Base-by-base conservation (phyloP, 2,113 vertebrate genomes). In the Hassar affinis region DNA sequence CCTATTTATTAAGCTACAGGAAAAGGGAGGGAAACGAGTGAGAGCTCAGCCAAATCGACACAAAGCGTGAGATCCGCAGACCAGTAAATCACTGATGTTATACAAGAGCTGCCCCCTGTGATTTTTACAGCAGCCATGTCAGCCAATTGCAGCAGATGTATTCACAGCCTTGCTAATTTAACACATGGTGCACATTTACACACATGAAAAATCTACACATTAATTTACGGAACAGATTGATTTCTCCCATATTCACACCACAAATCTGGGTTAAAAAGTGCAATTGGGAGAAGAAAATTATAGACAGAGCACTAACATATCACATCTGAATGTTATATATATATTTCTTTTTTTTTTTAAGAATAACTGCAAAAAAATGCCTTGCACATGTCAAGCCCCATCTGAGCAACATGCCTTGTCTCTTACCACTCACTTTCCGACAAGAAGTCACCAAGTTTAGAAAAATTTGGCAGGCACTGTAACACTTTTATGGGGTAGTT, bases 51-150 rank as follows among this genome's bases (percentile, higher is more conserved):
- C 91, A 92, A 91, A 93, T 92, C 88, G 90, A 91, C 91, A 91
- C 89, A 92, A 93, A 92, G 89, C 91, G 76, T 92, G 91, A 91
- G 90, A 89, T 92, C 87, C 89, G 82, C 89, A 90, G 89, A 88
- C 90, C 89, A 92, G 86, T 93, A 93, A 93, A 94, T 94, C 93
- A 93, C 86, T 82, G 83, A 90, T 91, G 90, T 93, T 93, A 92
- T 93, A 94, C 92, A 94, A 91, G 87, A 86, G 83, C 88, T 93
- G 90, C 91, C 92, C 92, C 89, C 87, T 87, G 89, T 91, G 91
- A 91, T 91, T 92, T 91, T 92, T 89, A 90, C 88, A 89, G 89
- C 88, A 71, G 54, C 84, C 35, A 71, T 86, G 88, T 89, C 87
- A 49, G 91, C 90, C 92, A 91, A 89, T 88, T 93, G 89, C 85